phyloP scores from a whole-genome alignment of 2,888 invertebrate species.

The Acronicta leporina region DNA sequence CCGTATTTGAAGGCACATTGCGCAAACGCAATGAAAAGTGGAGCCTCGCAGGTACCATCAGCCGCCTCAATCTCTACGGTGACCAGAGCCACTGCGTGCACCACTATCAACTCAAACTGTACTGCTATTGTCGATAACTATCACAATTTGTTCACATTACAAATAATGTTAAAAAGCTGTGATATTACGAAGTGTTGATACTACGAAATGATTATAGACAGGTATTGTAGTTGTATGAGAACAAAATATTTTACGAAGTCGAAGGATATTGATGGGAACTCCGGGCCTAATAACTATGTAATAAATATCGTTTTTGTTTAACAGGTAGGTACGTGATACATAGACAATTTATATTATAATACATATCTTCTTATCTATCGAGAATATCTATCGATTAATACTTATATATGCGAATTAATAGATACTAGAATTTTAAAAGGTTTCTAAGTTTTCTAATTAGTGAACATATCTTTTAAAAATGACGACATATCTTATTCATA shows the following conservation, averaged over 20 bases:
- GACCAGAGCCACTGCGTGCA: conserved; percentile 93
- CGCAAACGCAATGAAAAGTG: conserved; percentile 72
- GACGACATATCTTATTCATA: conserved; percentile 20
- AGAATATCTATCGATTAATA: background rate
- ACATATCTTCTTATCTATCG: background rate
- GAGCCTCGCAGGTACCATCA: conserved; percentile 92
- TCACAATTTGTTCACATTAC: conserved; percentile 14
- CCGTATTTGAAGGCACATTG: conserved; percentile 94
- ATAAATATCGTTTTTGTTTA: background rate
- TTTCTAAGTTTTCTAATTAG: conserved; percentile 5
- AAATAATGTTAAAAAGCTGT: conserved; percentile 57
- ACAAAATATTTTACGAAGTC: conserved; percentile 27
- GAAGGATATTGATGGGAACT: conserved; percentile 16
- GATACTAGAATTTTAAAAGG: background rate
- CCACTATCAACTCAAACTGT: conserved; percentile 93
- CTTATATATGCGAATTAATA: conserved; percentile 4
- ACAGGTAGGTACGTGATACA: background rate
- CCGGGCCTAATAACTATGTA: conserved; percentile 3
- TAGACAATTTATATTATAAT: conserved; percentile 6
- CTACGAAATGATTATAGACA: conserved; percentile 39
- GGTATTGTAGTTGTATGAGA: conserved; percentile 24
- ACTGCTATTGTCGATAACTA: conserved; percentile 91
- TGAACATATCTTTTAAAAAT: conserved; percentile 21
- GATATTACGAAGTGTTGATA: conserved; percentile 56
- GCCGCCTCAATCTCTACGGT: conserved; percentile 94